Evolutionary conservation across 2,888 invertebrate genomes (phyloP), one percentile per base, ranked within the genome.

Genomic region (Rhogogaster chlorosoma): DNA sequence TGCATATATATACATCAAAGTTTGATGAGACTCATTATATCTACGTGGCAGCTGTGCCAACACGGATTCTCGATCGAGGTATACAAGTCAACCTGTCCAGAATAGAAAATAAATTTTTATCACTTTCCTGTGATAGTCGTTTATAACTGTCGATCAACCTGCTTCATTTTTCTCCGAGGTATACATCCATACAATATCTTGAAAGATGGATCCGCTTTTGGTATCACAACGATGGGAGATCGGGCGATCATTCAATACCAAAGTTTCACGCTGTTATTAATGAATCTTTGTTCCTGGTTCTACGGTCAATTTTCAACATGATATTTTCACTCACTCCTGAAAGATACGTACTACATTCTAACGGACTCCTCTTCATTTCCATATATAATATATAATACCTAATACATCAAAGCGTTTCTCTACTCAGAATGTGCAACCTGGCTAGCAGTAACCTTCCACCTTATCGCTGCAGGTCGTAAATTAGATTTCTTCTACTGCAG

Each of bases 381-480:
- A 26, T 26, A 15, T 53, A 71, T 10, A 12, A 38, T 38, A 38
- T 18, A 22, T 22, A 38, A 42, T 18, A 22, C 10, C 22, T n/a
- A 71, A 32, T 26, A 57, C 49, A 49, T 29, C 29, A 57, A 80
- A 61, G 22, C 3, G 22, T 36, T 22, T 5, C 61, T 80, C 38
- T 61, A 57, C 22, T 57, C 57, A 22, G 12, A 80, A 80, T 61
- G 42, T 38, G 32, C 38, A 22, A 61, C 22, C 7, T 80, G 22
- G n/a, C 36, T 26, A n/a, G 78, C 22, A 61, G 78, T 80, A 80
- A 61, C 61, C 61, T 80, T 61, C 61, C 61, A 80, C 78, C n/a
- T 80, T 80, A 80, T 80, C 78, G 57, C 38, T n/a, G 1, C 12
- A 61, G 78, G 61, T 61, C 78, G 78, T 80, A 80, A 80, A 57